These are phyloP conservation scores for Bufo bufo DNA, from an alignment of 2,113 vertebrate genomes.

Conservation along the genomic window DNA sequence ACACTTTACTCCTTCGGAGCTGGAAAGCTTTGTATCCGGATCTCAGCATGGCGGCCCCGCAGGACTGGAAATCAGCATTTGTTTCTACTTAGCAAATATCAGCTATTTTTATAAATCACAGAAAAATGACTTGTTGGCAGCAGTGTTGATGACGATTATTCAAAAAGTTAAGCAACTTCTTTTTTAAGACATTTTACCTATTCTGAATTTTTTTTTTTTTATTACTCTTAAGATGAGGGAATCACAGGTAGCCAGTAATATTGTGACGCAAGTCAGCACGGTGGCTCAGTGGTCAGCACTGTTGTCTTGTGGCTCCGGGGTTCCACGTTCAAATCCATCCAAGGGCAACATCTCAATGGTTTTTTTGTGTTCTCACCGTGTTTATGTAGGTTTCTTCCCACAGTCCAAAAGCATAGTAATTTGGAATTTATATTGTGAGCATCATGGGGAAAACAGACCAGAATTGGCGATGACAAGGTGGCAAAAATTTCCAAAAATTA, in stretches of 20 bases:
- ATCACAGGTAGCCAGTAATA: background rate
- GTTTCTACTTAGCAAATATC: slow-evolving; percentile 10
- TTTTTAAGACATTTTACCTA: background rate
- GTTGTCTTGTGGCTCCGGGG: too few species aligned
- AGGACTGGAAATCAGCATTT: background rate
- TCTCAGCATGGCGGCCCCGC: slow-evolving; percentile 15
- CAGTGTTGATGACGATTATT: background rate
- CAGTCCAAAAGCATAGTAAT: too few species aligned
- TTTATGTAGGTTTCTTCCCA: too few species aligned
- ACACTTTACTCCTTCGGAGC: slow-evolving; percentile 38
- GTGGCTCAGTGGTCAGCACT: too few species aligned
- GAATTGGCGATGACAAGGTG: too few species aligned
- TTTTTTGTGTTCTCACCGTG: too few species aligned
- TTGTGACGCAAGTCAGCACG: background rate
- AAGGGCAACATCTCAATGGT: too few species aligned
- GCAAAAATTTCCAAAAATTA: too few species aligned
- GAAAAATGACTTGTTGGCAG: background rate
- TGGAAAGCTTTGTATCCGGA: slow-evolving; percentile 30
- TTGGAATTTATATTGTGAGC: too few species aligned
- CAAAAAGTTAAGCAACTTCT: background rate
- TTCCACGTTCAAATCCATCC: too few species aligned
- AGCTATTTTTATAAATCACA: background rate
- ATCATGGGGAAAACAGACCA: too few species aligned
- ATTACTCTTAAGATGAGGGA: background rate
- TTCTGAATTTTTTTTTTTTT: background rate